Evolutionary conservation across 2,888 invertebrate genomes (phyloP).

Genomic region (Globia sparganii): DNA sequence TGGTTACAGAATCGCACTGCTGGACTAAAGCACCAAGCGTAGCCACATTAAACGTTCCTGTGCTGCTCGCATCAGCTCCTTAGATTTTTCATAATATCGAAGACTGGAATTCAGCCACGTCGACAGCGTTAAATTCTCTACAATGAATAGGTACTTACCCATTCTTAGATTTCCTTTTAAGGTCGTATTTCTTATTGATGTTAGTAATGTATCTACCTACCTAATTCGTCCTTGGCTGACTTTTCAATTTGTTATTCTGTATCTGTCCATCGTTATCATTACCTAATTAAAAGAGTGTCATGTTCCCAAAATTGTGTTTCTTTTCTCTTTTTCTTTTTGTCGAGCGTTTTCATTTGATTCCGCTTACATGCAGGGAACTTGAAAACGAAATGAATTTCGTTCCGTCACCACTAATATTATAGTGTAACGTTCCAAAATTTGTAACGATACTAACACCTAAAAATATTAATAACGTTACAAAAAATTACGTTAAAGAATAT

Average conservation of each 20-base stretch:
- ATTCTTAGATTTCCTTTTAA: not conserved
- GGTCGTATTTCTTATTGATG: not conserved
- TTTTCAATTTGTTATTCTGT: not conserved
- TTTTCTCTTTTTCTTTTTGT: not conserved
- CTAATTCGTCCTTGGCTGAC: not conserved
- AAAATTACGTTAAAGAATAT: too few relatives aligned
- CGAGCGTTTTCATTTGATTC: not conserved
- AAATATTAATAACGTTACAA: too few relatives aligned
- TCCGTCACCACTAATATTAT: too few relatives aligned
- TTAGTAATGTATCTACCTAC: not conserved
- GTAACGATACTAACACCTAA: too few relatives aligned
- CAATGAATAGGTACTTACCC: not conserved
- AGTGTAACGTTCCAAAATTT: too few relatives aligned
- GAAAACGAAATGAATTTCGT: too few relatives aligned
- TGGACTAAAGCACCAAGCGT: not conserved
- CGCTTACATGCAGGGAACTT: not conserved
- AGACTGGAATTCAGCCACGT: not conserved
- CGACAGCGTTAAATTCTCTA: not conserved
- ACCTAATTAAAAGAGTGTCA: not conserved
- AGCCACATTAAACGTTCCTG: too few relatives aligned
- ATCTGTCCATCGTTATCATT: not conserved
- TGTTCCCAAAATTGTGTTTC: not conserved
- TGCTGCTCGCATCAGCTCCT: not conserved
- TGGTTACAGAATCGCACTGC: too few relatives aligned
- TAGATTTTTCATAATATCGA: not conserved